Percentiles rank a stretch among this genome's conserved stretches.
These are phyloP conservation scores for Kobus ellipsiprymnus DNA, from an alignment of 2,113 vertebrate genomes.

Conservation along the genomic window DNA sequence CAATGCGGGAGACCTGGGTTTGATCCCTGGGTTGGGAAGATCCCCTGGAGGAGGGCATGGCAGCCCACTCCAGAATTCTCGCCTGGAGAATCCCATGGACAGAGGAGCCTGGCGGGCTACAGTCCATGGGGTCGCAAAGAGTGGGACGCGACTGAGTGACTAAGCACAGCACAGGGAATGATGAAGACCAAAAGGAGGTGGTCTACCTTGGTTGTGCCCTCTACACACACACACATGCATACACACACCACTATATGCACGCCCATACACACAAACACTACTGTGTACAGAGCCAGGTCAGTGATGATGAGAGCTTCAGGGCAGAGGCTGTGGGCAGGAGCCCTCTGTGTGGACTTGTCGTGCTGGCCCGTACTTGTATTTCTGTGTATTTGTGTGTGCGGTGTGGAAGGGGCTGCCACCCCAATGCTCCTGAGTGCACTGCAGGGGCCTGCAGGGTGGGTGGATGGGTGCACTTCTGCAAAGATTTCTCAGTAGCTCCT, in stretches of 20 bases:
- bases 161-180: not conserved
- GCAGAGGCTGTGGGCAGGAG: accelerated
- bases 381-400: too few species aligned
- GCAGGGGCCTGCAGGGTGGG: not conserved
- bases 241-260: not conserved
- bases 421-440: not conserved
- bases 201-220: not conserved
- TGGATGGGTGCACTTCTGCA: not conserved
- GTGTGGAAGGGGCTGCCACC: not conserved
- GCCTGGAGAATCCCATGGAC: not conserved
- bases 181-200: not conserved
- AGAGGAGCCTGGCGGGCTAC: not conserved
- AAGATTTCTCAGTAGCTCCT: not conserved
- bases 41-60: not conserved
- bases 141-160: not conserved
- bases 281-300: not conserved
- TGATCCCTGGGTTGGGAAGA: not conserved
- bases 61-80: not conserved
- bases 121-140: not conserved
- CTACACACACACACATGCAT: accelerated
- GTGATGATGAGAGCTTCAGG: accelerated
- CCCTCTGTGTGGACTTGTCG: not conserved
- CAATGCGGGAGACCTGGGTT: not conserved
- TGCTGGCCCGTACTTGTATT: not conserved
- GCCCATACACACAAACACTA: not conserved